Conservation (phyloP, 1,140 invertebrate species). For the Glossosoma conforme region DNA sequence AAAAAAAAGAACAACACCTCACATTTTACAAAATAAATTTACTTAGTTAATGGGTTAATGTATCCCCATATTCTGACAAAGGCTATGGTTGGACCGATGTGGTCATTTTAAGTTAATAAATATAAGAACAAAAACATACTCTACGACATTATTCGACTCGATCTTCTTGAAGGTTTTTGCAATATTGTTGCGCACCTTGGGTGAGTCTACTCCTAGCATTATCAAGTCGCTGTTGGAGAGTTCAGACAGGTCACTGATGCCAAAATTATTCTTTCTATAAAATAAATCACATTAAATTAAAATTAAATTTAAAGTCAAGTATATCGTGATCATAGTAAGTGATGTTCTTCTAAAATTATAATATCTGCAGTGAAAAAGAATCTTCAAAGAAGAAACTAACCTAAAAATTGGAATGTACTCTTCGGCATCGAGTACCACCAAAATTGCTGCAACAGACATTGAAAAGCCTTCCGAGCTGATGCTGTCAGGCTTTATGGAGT, state of each 20-base stretch:
- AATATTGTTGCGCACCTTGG: background rate
- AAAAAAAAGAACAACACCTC: no score
- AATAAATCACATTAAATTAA: background rate
- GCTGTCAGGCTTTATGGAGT: background rate
- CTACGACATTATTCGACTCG: no score
- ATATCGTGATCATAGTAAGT: no score
- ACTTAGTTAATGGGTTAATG: no score
- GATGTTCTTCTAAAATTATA: background rate
- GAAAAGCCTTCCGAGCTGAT: background rate
- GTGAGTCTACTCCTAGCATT: slow-evolving; percentile 1
- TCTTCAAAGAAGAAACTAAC: background rate
- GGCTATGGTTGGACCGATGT: no score
- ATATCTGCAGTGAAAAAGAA: background rate
- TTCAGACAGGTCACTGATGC: background rate
- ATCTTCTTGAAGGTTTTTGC: no score
- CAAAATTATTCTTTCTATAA: background rate
- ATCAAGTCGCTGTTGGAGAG: background rate
- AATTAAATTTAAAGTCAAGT: no score
- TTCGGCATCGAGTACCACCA: background rate
- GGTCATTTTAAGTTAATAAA: no score
- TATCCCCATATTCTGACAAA: no score
- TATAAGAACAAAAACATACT: no score
- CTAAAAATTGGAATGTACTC: background rate
- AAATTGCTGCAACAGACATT: background rate
- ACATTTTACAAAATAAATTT: no score